Percentiles rank a stretch among this genome's conserved stretches.
These are phyloP conservation scores for Chelonia mydas DNA, from an alignment of 2,797 vertebrate species.

Conservation along the genomic window DNA sequence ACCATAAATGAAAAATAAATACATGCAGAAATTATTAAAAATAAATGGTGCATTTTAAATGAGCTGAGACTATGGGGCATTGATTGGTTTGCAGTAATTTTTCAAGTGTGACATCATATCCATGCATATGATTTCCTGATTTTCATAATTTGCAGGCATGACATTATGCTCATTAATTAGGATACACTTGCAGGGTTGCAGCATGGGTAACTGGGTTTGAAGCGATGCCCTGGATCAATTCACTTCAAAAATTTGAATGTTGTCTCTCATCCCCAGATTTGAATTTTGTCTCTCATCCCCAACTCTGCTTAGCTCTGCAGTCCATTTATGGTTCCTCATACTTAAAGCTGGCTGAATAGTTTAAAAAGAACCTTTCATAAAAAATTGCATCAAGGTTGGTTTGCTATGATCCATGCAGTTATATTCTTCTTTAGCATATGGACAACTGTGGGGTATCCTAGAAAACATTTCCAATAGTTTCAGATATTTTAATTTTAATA, in stretches of 20 bases:
- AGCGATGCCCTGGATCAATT: neutral
- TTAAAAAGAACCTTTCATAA: conserved; percentile 44
- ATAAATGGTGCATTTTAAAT: neutral
- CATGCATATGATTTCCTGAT: neutral
- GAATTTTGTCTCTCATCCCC: conserved; percentile 48
- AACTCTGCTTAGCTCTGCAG: conserved; percentile 29
- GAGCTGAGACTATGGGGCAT: neutral
- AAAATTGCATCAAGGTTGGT: conserved; percentile 43
- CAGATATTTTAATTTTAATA: neutral
- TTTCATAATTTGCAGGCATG: neutral
- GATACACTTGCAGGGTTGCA: neutral
- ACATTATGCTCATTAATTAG: neutral
- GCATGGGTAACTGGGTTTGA: neutral
- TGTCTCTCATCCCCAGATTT: conserved; percentile 60
- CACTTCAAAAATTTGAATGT: neutral
- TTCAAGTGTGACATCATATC: neutral
- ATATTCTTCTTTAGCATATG: conserved; percentile 24
- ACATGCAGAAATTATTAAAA: neutral
- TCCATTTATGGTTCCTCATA: conserved; percentile 21
- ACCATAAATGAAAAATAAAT: conserved; percentile 58
- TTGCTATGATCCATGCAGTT: conserved; percentile 22
- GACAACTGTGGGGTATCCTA: neutral
- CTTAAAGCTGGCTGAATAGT: neutral
- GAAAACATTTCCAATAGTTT: conserved; percentile 3
- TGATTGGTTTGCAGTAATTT: neutral